phyloP scores from a whole-genome alignment of 2,888 invertebrate species.

The Heteromurus nitidus region DNA sequence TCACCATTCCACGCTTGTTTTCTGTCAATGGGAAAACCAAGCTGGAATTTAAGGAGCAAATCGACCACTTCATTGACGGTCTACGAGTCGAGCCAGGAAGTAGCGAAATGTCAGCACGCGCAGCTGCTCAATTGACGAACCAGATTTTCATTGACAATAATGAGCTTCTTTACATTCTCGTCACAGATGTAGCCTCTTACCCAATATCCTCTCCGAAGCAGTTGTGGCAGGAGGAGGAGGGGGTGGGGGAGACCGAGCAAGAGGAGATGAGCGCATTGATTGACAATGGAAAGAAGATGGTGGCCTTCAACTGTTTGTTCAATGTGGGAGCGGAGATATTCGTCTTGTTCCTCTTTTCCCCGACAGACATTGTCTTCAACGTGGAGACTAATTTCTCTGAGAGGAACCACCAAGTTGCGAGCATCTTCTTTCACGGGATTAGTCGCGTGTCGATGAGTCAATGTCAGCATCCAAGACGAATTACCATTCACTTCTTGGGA shows the following conservation, averaged over 20 bases:
- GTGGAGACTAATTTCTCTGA: neutral
- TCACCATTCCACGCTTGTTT: neutral
- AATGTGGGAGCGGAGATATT: neutral
- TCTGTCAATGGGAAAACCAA: neutral
- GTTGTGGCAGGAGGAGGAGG: neutral
- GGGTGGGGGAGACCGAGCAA: neutral
- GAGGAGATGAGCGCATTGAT: neutral
- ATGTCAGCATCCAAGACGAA: neutral
- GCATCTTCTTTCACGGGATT: constrained; percentile 14
- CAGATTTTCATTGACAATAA: constrained; percentile 19
- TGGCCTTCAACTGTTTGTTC: neutral
- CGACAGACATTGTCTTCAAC: neutral
- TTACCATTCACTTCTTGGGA: constrained; percentile 10
- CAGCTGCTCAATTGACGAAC: neutral
- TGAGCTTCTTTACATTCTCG: constrained; percentile 10
- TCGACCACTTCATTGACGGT: neutral
- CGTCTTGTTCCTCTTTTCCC: constrained; percentile 9
- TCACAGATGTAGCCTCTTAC: constrained; percentile 27
- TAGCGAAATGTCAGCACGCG: neutral
- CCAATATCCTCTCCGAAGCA: neutral
- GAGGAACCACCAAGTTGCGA: neutral
- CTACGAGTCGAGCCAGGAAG: neutral
- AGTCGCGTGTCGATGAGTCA: neutral
- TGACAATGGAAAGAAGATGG: neutral
- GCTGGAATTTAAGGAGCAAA: neutral